Percentiles rank a stretch among this genome's conserved stretches.
Conservation (phyloP, 2,113 vertebrate species). For the Petaurus breviceps region DNA sequence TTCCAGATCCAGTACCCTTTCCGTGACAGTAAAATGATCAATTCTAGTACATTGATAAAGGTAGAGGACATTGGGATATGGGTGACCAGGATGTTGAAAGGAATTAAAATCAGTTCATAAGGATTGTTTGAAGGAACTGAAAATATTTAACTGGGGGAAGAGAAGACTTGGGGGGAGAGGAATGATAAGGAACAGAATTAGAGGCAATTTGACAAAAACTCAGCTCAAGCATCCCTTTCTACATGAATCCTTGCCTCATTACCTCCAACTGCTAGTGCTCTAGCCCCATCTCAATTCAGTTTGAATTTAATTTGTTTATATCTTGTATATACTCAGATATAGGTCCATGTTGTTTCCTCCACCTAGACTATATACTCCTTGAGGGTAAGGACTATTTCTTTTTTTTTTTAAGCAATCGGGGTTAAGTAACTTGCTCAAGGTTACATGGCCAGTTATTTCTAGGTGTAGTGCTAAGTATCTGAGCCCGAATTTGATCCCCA, state of each 20-base stretch:
- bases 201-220: background rate
- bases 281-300: background rate
- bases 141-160: background rate
- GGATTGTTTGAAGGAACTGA: background rate
- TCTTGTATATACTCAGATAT: background rate
- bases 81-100: background rate
- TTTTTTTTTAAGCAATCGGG: too few species aligned
- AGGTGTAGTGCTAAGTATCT: too few species aligned
- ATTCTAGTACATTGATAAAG: background rate
- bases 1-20: background rate
- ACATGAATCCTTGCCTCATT: background rate
- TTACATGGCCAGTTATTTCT: too few species aligned
- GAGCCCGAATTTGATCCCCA: too few species aligned
- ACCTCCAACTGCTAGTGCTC: background rate
- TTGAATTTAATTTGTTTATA: background rate
- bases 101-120: background rate
- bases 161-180: background rate
- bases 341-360: background rate
- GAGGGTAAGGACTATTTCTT: background rate
- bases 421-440: too few species aligned
- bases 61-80: background rate
- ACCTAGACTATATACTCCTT: background rate
- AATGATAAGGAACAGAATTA: background rate
- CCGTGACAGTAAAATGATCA: background rate
- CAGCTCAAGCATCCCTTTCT: background rate